Conservation (phyloP, 2,888 invertebrate genomes). For the Drosophila nr. perissopoda region DNA sequence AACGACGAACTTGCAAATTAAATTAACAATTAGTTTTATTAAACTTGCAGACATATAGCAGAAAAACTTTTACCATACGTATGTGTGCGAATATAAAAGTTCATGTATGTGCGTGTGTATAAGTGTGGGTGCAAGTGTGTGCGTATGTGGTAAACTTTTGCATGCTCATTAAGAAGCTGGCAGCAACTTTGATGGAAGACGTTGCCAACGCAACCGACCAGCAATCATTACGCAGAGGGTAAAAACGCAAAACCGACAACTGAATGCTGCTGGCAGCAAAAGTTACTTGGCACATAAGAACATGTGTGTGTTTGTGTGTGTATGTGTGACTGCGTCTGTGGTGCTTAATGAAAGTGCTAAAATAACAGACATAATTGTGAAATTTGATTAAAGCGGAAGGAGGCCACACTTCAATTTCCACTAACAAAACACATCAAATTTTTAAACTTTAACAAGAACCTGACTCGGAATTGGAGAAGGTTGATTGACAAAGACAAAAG, state of each 20-base stretch:
- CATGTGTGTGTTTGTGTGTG: background rate
- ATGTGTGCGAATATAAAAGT: background rate
- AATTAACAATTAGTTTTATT: conserved; percentile 85
- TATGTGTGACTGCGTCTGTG: conserved; percentile 3
- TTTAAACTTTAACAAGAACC: conserved; percentile 23
- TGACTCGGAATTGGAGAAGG: background rate
- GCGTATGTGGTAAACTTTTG: conserved; percentile 61
- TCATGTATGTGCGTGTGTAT: background rate
- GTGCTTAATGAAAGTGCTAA: conserved; percentile 44
- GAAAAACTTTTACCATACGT: conserved; percentile 49
- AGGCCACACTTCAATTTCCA: conserved; percentile 35
- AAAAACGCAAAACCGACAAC: conserved; percentile 39
- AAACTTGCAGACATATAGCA: conserved; percentile 69
- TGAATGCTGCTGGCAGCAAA: conserved; percentile 57
- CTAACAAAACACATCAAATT: conserved; percentile 20
- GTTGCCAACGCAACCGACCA: conserved; percentile 40
- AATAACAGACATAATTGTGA: conserved; percentile 59
- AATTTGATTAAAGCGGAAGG: conserved; percentile 30
- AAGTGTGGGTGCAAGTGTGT: conserved; percentile 1
- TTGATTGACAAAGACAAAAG: background rate
- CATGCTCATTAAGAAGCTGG: conserved; percentile 75
- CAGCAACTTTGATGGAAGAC: conserved; percentile 60
- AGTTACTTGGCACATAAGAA: conserved; percentile 50
- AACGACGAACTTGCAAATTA: conserved; percentile 82
- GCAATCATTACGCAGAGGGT: conserved; percentile 36